phyloP scores from a whole-genome alignment of 2,113 vertebrate species.

The Struthidea cinerea region DNA sequence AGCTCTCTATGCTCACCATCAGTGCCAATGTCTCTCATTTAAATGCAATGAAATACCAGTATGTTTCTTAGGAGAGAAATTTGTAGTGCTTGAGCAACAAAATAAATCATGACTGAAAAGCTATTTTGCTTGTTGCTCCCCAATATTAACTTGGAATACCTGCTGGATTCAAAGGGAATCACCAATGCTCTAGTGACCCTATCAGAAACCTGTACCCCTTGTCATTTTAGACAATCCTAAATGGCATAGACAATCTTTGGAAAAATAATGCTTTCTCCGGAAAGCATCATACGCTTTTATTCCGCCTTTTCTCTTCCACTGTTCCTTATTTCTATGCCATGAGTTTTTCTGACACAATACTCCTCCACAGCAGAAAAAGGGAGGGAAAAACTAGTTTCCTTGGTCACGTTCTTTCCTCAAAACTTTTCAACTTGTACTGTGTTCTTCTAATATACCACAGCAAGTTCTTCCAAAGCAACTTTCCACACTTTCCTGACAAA shows the following conservation, averaged over 20 bases:
- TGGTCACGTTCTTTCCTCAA: background rate
- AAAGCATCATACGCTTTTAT: background rate
- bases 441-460: background rate
- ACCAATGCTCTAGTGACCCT: background rate
- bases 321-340: background rate
- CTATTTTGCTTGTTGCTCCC: background rate
- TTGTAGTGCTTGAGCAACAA: background rate
- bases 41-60: background rate
- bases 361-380: background rate
- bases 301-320: background rate
- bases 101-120: background rate
- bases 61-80: background rate
- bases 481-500: background rate
- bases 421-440: background rate
- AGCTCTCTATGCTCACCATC: background rate
- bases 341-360: background rate
- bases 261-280: background rate
- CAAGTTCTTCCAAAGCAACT: background rate
- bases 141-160: background rate
- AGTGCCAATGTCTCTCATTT: background rate
- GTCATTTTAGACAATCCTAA: background rate
- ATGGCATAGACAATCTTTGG: background rate
- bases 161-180: background rate
- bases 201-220: background rate
- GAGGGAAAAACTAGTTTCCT: background rate